Evolutionary conservation across 2,113 vertebrate species (phyloP), one percentile per base, ranked within the genome.

Genomic region (Callithrix jacchus): DNA sequence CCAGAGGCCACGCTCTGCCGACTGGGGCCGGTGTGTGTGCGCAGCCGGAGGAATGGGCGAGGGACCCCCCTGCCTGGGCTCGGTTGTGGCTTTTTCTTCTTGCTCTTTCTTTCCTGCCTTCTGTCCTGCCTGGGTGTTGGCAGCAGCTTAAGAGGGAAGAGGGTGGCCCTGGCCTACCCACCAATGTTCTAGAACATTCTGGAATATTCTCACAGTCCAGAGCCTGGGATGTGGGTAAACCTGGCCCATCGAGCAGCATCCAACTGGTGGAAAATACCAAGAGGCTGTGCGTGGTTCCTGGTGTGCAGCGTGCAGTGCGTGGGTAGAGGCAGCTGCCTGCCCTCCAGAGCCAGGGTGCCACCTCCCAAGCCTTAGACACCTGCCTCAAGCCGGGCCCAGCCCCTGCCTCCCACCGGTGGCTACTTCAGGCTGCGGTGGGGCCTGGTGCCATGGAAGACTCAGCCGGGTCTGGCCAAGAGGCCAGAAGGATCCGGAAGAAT

Each of bases 401-500:
- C 11, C 12, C 5, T 12, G 2, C 12, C 71, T 74, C 40, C 40
- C 27, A 2, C 82, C 58, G 4, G n/a, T 4, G 47, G 23, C 49
- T 20, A 3, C 16, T 20, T 25, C 66, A 12, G 66, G 25, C 47
- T 9, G 27, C 37, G 2, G 11, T 68, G 66, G 74, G 52, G 32
- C 11, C 0, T 25, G 23, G 74, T 35, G 16, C 1, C 21, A 3
- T 2, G 30, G 84, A 14, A 35, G 10, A 1, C 16, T 42, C 35
- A 0, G 17, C 3, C 14, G 2, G 88, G 64, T 11, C 74, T 8
- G 73, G 89, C n/a, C 30, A 1, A 17, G 47, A 90, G 77, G 32
- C 7, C 0, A 2, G 70, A 70, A 66, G 18, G 25, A 20, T 25
- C 6, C 8, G 7, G 40, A 42, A 45, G 52, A 14, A n/a, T n/a